Conservation (phyloP, 2,888 invertebrate genomes). For the Apodemia zela region DNA sequence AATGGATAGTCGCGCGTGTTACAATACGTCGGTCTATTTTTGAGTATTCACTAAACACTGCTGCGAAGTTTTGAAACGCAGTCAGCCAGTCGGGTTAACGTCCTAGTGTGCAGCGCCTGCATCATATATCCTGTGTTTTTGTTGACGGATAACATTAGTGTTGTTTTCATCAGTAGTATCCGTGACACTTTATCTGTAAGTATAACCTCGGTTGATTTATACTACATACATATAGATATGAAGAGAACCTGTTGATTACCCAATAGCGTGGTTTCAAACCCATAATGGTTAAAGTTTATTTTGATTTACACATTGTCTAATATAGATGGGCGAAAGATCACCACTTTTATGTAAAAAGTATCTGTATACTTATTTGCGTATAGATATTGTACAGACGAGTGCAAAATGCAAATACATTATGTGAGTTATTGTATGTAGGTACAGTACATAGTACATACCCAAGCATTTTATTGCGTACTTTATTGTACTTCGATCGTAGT, state of each 20-base stretch:
- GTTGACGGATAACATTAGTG: conserved; percentile 72
- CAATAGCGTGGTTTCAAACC: conserved; percentile 27
- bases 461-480: conserved; percentile 12
- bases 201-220: conserved; percentile 74
- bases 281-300: neutral
- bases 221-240: conserved; percentile 1
- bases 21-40: conserved; percentile 72
- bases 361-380: neutral
- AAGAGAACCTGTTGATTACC: conserved; percentile 45
- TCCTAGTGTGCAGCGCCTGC: conserved; percentile 73
- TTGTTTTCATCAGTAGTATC: conserved; percentile 60
- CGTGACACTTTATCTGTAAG: conserved; percentile 75
- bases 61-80: conserved; percentile 77
- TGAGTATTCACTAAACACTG: conserved; percentile 77
- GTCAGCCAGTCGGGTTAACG: conserved; percentile 72
- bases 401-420: neutral
- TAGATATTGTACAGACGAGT: conserved; percentile 3
- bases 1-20: conserved; percentile 52
- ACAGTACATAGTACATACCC: conserved; percentile 6
- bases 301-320: neutral
- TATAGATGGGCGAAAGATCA: neutral
- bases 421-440: conserved; percentile 1
- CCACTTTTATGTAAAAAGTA: neutral
- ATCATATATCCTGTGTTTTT: conserved; percentile 73
- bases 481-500: conserved; percentile 7